Base-by-base conservation (phyloP, 2,797 vertebrate species). In the Myotis findleyi region DNA sequence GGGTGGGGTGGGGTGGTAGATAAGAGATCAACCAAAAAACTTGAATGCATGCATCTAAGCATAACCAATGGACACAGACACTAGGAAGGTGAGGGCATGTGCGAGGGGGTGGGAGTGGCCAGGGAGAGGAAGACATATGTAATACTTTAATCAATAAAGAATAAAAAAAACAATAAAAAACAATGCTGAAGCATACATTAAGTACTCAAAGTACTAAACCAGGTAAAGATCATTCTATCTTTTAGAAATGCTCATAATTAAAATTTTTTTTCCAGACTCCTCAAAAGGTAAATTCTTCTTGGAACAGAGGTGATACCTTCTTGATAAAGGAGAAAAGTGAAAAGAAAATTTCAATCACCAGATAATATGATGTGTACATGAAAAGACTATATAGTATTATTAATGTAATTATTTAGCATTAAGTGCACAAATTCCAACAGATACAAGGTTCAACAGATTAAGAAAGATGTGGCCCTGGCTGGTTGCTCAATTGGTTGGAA, bases 171-270 rank as follows among this genome's bases (percentile, higher is more conserved):
- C 7, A 41, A 41, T 7, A 57, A 57, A 8, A 55, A 21, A 55
- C 20, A 55, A 55, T 25, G 55, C 53, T 87, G 9, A 38, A 49
- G 27, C 55, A 76, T 18, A 91, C 23, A 86, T 72, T 33, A 87
- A 89, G 68, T 13, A 81, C 68, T n/a, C 17, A 59, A 68, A 71
- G 8, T 20, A 82, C 12, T 57, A 71, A 87, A 81, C 18, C 36
- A 95, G 36, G 33, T 41, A 89, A 80, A 57, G 59, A 23, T 49
- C 33, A 41, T 30, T 81, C 20, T 5, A 73, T 64, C n/a, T 85
- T 95, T 92, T 44, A 83, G 13, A 92, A 94, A 81, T 55, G 53
- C 36, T 91, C 76, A 57, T 87, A 76, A 75, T 91, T 77, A 91
- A 88, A 36, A 77, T 10, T 38, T 77, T 68, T 80, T 77, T 55